Base-by-base conservation (phyloP, 2,113 vertebrate genomes). In the Eleginops maclovinus region DNA sequence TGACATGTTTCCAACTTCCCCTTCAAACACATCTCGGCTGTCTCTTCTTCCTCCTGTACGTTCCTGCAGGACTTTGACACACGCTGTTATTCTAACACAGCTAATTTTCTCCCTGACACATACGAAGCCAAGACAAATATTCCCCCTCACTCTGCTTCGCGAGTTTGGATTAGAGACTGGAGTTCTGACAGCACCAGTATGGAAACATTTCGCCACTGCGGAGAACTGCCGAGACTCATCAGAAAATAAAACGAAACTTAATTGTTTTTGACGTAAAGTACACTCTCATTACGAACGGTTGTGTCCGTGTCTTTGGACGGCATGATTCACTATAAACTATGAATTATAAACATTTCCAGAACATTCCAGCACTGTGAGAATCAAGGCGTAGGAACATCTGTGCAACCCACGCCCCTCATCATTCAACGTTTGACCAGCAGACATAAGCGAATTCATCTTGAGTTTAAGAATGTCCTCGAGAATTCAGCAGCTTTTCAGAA, bases 61-160 rank as follows among this genome's bases (percentile, higher is more conserved):
- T 84, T 72, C 67, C 72, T 77, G 77, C 75, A 70, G 75, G 53
- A 79, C 75, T 84, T 64, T 82, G 85, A 91, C 84, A 72, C 56
- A 49, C 14, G 44, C 79, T 87, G 84, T 92, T 92, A 73, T 88
- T 87, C 67, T 47, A 91, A 79, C 82, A 85, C 67, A 79, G 72
- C 75, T 92, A 87, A 90, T 94, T 92, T 83, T 90, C 89, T 84
- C 66, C 59, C 77, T 56, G 79, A 89, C 91, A 88, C 73, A 51
- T 78, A 65, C n/a, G 51, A 85, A 86, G 88, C 91, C 92, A 93
- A 92, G 63, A 81, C 82, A 86, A 94, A 94, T 84, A 88, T 80
- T 89, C 83, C 54, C 77, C 82, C 78, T 85, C 64, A 36, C 63
- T 89, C 76, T 75, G 76, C 88, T 83, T 73, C 15, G 44, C 72